Percentiles rank a stretch among this genome's conserved stretches.
These are phyloP conservation scores for Pollenia griseotomentosa DNA, from an alignment of 2,888 invertebrate species.

Conservation along the genomic window DNA sequence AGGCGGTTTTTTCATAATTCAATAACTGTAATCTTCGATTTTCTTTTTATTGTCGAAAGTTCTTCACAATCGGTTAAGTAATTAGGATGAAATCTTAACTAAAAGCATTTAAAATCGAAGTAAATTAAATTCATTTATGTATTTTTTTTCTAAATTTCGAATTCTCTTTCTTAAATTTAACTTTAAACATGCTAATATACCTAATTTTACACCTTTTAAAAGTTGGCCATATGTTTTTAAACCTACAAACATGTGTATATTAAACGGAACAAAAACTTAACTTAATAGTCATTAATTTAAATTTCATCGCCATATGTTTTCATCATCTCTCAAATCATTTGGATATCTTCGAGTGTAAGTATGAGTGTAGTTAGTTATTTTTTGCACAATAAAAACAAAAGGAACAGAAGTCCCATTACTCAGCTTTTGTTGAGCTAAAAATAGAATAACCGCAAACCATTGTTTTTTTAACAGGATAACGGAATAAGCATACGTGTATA, in stretches of 20 bases:
- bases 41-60: too few relatives aligned
- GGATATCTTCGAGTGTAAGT: background rate
- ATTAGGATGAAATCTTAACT: too few relatives aligned
- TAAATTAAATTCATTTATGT: too few relatives aligned
- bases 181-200: too few relatives aligned
- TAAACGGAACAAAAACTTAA: slow-evolving; percentile 10
- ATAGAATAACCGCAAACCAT: slow-evolving; percentile 65
- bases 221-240: slow-evolving; percentile 21
- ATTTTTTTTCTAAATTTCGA: too few relatives aligned
- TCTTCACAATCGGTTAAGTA: too few relatives aligned
- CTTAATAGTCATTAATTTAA: slow-evolving; percentile 61
- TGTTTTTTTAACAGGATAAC: slow-evolving; percentile 49
- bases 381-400: slow-evolving; percentile 10
- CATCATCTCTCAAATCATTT: slow-evolving; percentile 36
- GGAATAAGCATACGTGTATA: slow-evolving; percentile 13
- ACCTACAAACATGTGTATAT: background rate
- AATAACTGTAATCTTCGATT: too few relatives aligned
- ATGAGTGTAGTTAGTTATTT: background rate
- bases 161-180: too few relatives aligned
- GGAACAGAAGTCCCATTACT: slow-evolving; percentile 24
- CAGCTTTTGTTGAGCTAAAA: slow-evolving; percentile 61
- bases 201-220: slow-evolving; percentile 15
- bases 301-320: slow-evolving; percentile 63
- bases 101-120: too few relatives aligned
- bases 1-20: too few relatives aligned